Percentiles rank a stretch among this genome's conserved stretches.
Conservation (phyloP, 2,888 invertebrate genomes). For the Herminia tarsipennalis region DNA sequence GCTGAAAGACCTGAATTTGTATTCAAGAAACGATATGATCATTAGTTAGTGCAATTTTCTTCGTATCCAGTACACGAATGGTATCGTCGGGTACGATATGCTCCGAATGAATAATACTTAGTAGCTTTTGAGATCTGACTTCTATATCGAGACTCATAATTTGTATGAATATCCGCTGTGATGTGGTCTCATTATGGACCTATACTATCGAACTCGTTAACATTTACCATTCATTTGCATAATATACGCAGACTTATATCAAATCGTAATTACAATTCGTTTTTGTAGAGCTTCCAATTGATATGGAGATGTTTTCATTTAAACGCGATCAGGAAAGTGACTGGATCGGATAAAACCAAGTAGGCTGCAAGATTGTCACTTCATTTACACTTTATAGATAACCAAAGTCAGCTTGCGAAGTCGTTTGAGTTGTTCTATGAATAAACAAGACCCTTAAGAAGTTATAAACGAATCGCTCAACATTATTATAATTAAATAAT, state of each 20-base stretch:
- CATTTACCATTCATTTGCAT: slow-evolving; percentile 54
- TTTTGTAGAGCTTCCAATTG: slow-evolving; percentile 40
- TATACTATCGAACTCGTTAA: slow-evolving; percentile 49
- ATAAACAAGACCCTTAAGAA: slow-evolving; percentile 42
- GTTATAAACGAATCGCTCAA: slow-evolving; percentile 13
- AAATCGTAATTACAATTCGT: slow-evolving; percentile 43
- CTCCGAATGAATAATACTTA: slow-evolving; percentile 71
- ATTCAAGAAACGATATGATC: slow-evolving; percentile 81
- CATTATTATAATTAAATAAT: slow-evolving; percentile 22
- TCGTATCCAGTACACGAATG: slow-evolving; percentile 73
- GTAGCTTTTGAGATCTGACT: slow-evolving; percentile 68
- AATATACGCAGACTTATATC: slow-evolving; percentile 48
- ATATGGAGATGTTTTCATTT: slow-evolving; percentile 56
- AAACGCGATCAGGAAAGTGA: slow-evolving; percentile 56
- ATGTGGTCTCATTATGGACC: slow-evolving; percentile 59
- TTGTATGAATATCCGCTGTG: slow-evolving; percentile 53
- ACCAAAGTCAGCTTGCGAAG: slow-evolving; percentile 41
- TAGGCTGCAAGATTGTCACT: slow-evolving; percentile 59
- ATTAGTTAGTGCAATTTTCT: slow-evolving; percentile 83
- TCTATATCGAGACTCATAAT: slow-evolving; percentile 65
- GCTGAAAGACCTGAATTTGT: slow-evolving; percentile 81
- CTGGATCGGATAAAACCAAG: slow-evolving; percentile 50
- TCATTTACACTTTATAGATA: slow-evolving; percentile 66
- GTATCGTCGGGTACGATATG: slow-evolving; percentile 64
- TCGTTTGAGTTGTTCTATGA: slow-evolving; percentile 38